These are phyloP conservation scores for Astropecten irregularis DNA, from an alignment of 53 echinoderm and acorn worm genomes.

Conservation along the genomic window DNA sequence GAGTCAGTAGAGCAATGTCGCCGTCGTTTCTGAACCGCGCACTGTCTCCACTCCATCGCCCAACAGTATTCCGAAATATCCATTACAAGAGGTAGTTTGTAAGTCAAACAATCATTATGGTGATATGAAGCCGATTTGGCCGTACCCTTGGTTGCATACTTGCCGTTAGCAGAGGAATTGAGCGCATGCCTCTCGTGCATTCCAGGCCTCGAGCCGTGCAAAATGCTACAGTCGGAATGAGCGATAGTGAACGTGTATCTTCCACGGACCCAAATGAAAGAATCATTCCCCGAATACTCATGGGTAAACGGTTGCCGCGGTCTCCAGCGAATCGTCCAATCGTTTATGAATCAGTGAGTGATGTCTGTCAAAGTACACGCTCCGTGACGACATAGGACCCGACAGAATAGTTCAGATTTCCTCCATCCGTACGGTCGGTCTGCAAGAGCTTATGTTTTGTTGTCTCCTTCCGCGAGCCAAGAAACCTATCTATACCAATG, in stretches of 20 bases:
- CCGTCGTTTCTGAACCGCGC: neutral
- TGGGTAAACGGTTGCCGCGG: too few relatives aligned
- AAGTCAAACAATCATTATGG: neutral
- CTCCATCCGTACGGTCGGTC: too few relatives aligned
- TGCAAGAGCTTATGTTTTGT: too few relatives aligned
- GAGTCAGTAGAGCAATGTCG: neutral
- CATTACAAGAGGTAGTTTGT: conserved; percentile 17
- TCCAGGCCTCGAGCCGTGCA: conserved; percentile 39
- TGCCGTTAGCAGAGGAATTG: conserved; percentile 7
- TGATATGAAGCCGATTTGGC: conserved; percentile 7
- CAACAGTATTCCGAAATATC: conserved; percentile 18
- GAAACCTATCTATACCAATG: too few relatives aligned
- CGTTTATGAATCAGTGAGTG: conserved; percentile 29
- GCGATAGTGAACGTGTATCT: conserved; percentile 14
- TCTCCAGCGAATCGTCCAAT: neutral
- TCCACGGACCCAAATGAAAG: too few relatives aligned
- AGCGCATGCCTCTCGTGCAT: conserved; percentile 18
- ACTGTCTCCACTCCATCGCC: conserved; percentile 1
- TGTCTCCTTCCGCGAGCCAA: too few relatives aligned
- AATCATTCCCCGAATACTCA: too few relatives aligned
- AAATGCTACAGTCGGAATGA: conserved; percentile 23
- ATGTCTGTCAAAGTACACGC: conserved; percentile 44
- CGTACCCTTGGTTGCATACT: neutral
- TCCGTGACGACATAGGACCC: neutral
- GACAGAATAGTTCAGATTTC: conserved; percentile 40